Conservation (phyloP, 2,888 invertebrate genomes). For the Bhutanitis thaidina region DNA sequence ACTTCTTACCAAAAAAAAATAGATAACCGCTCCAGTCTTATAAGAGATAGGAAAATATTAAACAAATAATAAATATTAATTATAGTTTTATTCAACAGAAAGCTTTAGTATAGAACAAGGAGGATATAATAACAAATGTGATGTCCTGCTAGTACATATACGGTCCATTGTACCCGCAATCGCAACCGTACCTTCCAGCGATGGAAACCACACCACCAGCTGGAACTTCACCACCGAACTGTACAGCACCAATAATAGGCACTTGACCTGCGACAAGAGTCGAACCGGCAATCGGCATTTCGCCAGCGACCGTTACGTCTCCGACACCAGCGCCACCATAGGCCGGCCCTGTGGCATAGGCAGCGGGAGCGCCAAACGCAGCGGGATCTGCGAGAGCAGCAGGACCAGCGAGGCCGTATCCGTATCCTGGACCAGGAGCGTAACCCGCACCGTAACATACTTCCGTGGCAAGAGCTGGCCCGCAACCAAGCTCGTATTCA, state of each 20-base stretch:
- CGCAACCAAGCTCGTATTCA: constrained; percentile 55
- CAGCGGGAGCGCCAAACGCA: not conserved
- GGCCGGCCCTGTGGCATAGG: constrained; percentile 3
- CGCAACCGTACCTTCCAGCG: constrained; percentile 20
- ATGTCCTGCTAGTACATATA: not conserved
- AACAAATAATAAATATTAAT: too few species aligned
- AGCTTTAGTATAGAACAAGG: too few species aligned
- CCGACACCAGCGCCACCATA: constrained; percentile 35
- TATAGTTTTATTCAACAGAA: too few species aligned
- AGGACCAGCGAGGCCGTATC: constrained; percentile 13
- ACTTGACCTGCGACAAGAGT: constrained; percentile 37
- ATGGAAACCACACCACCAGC: constrained; percentile 33
- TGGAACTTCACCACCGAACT: constrained; percentile 35
- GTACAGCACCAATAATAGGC: constrained; percentile 38
- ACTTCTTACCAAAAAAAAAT: too few species aligned
- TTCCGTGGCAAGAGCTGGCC: not conserved
- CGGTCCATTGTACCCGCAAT: constrained; percentile 10
- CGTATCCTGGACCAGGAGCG: not conserved
- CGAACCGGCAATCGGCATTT: constrained; percentile 32
- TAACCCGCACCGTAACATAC: not conserved
- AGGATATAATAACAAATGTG: too few species aligned
- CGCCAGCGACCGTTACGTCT: constrained; percentile 29
- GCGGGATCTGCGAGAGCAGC: constrained; percentile 4
- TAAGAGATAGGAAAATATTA: too few species aligned
- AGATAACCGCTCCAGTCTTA: too few species aligned